Evolutionary conservation across 2,113 vertebrate species (phyloP).

Genomic region (Choloepus hoffmanni): DNA sequence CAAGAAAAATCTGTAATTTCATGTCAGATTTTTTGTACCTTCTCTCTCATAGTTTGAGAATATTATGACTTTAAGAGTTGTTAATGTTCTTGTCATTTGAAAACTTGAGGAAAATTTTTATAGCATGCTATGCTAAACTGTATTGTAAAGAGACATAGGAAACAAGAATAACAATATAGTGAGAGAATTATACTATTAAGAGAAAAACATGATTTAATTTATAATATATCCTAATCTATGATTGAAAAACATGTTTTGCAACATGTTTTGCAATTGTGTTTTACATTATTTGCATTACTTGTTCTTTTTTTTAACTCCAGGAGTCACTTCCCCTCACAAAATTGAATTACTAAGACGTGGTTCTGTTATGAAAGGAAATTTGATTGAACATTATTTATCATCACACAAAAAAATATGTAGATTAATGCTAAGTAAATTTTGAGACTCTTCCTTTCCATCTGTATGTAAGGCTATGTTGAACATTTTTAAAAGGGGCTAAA

Average conservation of each 20-base stretch:
- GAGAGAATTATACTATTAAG: background rate
- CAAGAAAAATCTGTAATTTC: background rate
- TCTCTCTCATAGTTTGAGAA: background rate
- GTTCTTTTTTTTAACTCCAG: background rate
- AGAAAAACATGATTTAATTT: background rate
- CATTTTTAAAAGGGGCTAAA: slow-evolving; percentile 34
- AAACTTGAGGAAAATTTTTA: background rate
- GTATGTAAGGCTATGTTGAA: background rate
- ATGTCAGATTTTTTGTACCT: background rate
- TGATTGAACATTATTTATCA: slow-evolving; percentile 32
- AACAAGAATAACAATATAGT: background rate
- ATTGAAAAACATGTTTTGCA: background rate
- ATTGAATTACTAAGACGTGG: too few species aligned
- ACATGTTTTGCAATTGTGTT: background rate
- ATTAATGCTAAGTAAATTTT: slow-evolving; percentile 3
- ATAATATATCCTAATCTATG: background rate
- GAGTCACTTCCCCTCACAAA: too few species aligned
- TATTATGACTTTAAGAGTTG: background rate
- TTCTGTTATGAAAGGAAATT: slow-evolving; percentile 40
- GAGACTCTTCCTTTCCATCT: slow-evolving; percentile 32
- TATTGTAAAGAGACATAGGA: background rate
- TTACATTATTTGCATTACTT: background rate
- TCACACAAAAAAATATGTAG: slow-evolving; percentile 26
- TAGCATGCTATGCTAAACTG: background rate
- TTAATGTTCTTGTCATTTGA: background rate